These are phyloP conservation scores for Leucophora obtusa DNA, from an alignment of 2,888 invertebrate species.

Conservation along the genomic window DNA sequence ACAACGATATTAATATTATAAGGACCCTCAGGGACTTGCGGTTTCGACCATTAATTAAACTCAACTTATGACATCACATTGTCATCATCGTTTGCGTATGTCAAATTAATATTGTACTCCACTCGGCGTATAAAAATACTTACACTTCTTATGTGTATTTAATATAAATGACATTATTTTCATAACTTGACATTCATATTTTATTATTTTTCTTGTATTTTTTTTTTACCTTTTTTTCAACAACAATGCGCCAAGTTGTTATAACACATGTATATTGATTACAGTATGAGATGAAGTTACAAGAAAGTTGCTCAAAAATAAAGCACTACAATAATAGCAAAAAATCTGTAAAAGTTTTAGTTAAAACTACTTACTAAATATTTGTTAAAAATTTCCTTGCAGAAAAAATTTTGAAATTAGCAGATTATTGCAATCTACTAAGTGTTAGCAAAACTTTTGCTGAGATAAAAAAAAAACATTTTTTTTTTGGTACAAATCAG, in stretches of 20 bases:
- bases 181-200: conserved; percentile 48
- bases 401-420: no score
- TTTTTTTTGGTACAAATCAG: no score
- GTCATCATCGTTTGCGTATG: conserved; percentile 10
- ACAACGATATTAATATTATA: not conserved
- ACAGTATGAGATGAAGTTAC: not conserved
- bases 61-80: conserved; percentile 43
- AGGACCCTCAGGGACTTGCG: conserved; percentile 13
- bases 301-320: not conserved
- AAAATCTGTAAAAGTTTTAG: no score
- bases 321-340: no score
- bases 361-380: no score
- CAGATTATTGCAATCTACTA: no score
- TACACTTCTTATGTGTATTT: conserved; percentile 25
- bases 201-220: conserved; percentile 22
- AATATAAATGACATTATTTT: conserved; percentile 54
- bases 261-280: not conserved
- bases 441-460: no score
- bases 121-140: not conserved
- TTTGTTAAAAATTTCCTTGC: no score
- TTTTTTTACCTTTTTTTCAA: conserved; percentile 3
- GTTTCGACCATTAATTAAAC: conserved; percentile 41
- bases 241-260: conserved; percentile 31
- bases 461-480: no score
- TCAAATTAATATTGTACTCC: not conserved